Conservation (phyloP, 2,113 vertebrate species). For the Piprites chloris region DNA sequence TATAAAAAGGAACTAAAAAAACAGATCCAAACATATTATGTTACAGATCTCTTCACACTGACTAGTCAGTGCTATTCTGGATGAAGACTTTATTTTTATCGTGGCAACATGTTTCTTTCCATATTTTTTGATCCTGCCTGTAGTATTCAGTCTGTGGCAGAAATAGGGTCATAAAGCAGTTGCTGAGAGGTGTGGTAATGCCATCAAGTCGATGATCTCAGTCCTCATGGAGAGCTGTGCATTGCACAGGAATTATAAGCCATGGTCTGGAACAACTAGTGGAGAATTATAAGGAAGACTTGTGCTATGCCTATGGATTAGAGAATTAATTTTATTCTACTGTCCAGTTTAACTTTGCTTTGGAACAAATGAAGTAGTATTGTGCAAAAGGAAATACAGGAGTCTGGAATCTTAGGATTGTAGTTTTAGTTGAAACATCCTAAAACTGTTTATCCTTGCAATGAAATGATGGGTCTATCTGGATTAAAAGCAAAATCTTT, state of each 20-base stretch:
- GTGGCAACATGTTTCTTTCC: background rate
- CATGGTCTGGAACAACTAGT: background rate
- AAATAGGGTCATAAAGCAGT: background rate
- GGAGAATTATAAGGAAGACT: background rate
- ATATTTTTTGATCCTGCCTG: background rate
- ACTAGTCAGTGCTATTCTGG: background rate
- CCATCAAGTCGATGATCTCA: background rate
- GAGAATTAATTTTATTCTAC: background rate
- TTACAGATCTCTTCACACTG: background rate
- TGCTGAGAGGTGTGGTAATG: background rate
- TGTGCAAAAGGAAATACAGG: background rate
- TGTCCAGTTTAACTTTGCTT: background rate
- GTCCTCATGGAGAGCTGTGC: background rate
- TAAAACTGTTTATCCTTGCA: background rate
- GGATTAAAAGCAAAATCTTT: background rate
- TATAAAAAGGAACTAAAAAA: background rate
- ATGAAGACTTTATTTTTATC: background rate
- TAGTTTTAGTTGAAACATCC: background rate
- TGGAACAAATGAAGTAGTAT: background rate
- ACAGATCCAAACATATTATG: fast-evolving
- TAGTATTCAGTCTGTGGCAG: background rate
- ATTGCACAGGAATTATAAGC: background rate
- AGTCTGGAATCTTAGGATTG: background rate
- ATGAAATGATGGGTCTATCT: background rate
- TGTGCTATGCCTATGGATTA: background rate